Percentiles rank a stretch among this genome's conserved stretches.
Evolutionary conservation across 2,888 invertebrate genomes (phyloP).

Genomic region (Drosophila colorata): DNA sequence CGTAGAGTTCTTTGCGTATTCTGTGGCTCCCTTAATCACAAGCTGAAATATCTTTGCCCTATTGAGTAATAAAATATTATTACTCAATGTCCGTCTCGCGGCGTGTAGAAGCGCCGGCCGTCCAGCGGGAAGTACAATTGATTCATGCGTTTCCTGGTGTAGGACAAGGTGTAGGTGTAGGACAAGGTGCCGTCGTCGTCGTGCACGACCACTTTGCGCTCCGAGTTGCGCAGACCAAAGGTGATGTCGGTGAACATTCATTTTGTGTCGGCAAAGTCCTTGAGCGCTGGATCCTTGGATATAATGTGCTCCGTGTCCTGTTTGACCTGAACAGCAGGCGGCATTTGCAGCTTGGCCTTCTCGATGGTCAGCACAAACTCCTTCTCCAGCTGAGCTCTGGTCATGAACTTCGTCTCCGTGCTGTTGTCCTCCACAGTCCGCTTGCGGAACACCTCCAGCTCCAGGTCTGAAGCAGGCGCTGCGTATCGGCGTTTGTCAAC

Average conservation of each 20-base stretch:
- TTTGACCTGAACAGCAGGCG: slow-evolving; percentile 91
- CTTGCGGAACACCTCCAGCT: slow-evolving; percentile 89
- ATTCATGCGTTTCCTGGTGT: slow-evolving; percentile 92
- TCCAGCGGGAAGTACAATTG: slow-evolving; percentile 94
- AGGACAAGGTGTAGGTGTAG: slow-evolving; percentile 91
- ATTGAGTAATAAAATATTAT: too few relatives aligned
- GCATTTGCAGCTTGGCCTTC: slow-evolving; percentile 93
- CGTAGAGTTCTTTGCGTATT: too few relatives aligned
- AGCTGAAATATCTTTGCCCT: too few relatives aligned
- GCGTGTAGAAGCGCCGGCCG: slow-evolving; percentile 89
- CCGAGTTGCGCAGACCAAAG: slow-evolving; percentile 90
- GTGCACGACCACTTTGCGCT: slow-evolving; percentile 88
- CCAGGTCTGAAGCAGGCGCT: slow-evolving; percentile 89
- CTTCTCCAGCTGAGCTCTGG: slow-evolving; percentile 90
- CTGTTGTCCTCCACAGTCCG: slow-evolving; percentile 85
- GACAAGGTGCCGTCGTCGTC: slow-evolving; percentile 93
- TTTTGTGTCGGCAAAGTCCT: slow-evolving; percentile 89
- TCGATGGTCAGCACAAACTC: slow-evolving; percentile 87
- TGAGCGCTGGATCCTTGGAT: slow-evolving; percentile 91
- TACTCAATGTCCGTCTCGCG: too few relatives aligned
- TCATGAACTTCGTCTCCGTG: slow-evolving; percentile 88
- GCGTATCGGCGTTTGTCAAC: slow-evolving; percentile 91
- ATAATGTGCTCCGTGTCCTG: slow-evolving; percentile 88
- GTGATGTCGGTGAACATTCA: slow-evolving; percentile 96
- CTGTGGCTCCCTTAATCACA: too few relatives aligned